Conservation (phyloP, 2,113 vertebrate genomes). For the Procapra przewalskii region DNA sequence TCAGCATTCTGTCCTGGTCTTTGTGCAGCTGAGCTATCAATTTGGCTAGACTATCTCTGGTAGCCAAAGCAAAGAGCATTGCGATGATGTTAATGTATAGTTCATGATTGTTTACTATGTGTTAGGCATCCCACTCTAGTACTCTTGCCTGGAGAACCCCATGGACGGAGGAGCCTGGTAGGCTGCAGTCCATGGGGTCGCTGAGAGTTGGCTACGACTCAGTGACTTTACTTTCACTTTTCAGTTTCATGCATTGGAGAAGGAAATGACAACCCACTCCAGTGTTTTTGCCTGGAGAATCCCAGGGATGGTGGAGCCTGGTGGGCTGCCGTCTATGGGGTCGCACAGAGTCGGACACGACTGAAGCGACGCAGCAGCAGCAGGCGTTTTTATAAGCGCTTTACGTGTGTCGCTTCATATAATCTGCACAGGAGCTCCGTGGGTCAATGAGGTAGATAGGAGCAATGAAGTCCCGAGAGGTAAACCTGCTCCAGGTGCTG, state of each 20-base stretch:
- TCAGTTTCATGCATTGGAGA: too few species aligned
- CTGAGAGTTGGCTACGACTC: too few species aligned
- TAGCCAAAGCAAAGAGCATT: constrained; percentile 1
- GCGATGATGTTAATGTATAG: background rate
- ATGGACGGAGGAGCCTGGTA: too few species aligned
- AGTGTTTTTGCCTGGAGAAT: too few species aligned
- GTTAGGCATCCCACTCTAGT: background rate
- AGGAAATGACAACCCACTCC: too few species aligned
- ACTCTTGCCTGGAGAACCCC: too few species aligned
- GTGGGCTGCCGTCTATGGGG: too few species aligned
- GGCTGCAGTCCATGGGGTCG: too few species aligned
- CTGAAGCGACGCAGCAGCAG: too few species aligned
- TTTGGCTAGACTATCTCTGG: background rate
- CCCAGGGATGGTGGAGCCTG: too few species aligned
- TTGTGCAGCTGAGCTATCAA: background rate
- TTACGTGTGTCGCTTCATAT: background rate
- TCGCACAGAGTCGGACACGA: too few species aligned
- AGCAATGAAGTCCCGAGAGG: background rate
- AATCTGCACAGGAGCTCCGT: background rate
- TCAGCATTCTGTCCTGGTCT: background rate
- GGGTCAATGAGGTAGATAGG: background rate
- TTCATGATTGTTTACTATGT: background rate
- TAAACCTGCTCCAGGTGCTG: background rate
- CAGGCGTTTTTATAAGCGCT: background rate
- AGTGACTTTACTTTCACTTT: too few species aligned